phyloP scores from a whole-genome alignment of 2,797 vertebrate genomes.

The Meriones psammophilus region DNA sequence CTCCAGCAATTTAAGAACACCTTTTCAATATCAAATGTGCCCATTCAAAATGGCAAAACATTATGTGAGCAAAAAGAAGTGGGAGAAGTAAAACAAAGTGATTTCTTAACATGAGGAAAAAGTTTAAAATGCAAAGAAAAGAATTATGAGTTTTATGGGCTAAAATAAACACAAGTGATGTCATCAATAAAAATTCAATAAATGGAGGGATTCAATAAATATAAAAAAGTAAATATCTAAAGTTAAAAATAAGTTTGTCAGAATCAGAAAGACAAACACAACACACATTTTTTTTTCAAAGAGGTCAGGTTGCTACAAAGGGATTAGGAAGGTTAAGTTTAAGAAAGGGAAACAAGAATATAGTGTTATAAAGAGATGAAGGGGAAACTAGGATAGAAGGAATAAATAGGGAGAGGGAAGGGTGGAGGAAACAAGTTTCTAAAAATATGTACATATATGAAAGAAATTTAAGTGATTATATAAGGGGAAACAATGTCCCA shows the following conservation, averaged over 20 bases:
- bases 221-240: neutral
- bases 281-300: neutral
- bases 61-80: neutral
- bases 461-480: too few relatives aligned
- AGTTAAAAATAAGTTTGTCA: constrained; percentile 18
- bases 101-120: neutral
- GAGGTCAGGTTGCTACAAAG: neutral
- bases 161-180: neutral
- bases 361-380: neutral
- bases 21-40: constrained; percentile 2
- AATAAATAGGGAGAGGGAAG: neutral
- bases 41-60: neutral
- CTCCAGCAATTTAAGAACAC: neutral
- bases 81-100: neutral
- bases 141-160: neutral
- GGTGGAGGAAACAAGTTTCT: neutral
- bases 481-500: neutral
- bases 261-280: neutral
- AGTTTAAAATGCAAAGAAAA: neutral
- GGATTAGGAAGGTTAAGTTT: neutral
- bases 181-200: neutral
- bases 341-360: neutral
- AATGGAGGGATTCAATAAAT: neutral
- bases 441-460: neutral
- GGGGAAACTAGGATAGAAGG: neutral